A percentile compares a stretch with the other conserved stretches of the same genome.
Evolutionary conservation across 2,888 invertebrate genomes (phyloP).

Genomic region (Atethmia centrago): DNA sequence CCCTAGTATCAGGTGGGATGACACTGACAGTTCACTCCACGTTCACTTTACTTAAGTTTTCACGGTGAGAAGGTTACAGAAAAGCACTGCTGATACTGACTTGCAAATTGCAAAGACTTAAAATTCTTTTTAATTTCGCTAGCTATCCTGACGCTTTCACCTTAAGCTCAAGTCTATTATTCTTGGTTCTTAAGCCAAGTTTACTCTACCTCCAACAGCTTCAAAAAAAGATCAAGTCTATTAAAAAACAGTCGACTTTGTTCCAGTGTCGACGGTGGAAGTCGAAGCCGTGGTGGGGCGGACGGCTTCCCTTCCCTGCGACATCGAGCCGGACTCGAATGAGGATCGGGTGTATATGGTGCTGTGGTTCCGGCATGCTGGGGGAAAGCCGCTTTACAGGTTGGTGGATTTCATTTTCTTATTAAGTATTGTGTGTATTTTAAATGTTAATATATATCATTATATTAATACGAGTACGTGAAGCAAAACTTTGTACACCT

Average conservation of each 20-base stretch:
- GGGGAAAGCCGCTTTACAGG: constrained; percentile 97
- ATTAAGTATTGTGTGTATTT: not conserved
- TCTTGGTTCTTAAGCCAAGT: not conserved
- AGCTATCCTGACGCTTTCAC: too few species aligned
- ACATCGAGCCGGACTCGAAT: constrained; percentile 95
- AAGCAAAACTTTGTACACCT: too few species aligned
- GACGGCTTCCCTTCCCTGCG: constrained; percentile 96
- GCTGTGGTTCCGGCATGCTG: constrained; percentile 96
- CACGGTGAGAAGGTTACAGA: too few species aligned
- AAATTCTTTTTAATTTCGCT: too few species aligned
- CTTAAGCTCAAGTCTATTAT: too few species aligned
- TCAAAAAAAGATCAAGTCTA: constrained; percentile 55
- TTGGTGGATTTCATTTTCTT: constrained; percentile 78
- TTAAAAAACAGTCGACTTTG: constrained; percentile 83
- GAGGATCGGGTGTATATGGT: constrained; percentile 97
- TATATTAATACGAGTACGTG: too few species aligned
- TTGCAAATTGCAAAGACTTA: too few species aligned
- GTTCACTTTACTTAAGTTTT: too few species aligned
- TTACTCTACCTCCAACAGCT: not conserved
- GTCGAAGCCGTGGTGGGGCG: constrained; percentile 96
- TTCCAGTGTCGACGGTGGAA: constrained; percentile 87
- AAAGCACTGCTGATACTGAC: too few species aligned
- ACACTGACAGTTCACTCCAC: too few species aligned
- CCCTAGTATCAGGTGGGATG: too few species aligned
- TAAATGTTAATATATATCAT: too few species aligned